Base-by-base conservation (phyloP, 2,888 invertebrate species). In the Acanthosepion pharaonis region DNA sequence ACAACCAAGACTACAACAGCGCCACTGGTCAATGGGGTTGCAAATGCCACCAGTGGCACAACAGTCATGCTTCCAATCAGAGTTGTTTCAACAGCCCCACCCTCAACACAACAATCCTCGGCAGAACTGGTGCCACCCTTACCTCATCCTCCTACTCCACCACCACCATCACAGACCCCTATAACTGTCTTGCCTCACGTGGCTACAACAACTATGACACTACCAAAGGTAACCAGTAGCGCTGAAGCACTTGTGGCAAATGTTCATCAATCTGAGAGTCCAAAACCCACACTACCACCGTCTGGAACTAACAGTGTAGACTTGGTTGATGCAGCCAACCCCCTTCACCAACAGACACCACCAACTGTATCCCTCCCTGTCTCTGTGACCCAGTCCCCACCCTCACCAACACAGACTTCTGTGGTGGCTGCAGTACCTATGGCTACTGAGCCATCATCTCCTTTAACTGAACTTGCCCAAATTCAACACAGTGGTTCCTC, bases 141-240 rank as follows among this genome's bases (percentile, higher is more conserved):
- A 94, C 64, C 59, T 92, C 94, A 49, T 91, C 94, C 64, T 93
- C 94, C 48, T 91, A 92, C 25, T 28, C 55, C 42, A 59, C 94
- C 93, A 93, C 91, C 15, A 91, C 78, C 55, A 91, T 91, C 55
- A 25, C 91, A 53, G 95, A 95, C 25, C 91, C 94, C 20, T 95
- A 96, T 94, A 96, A 95, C 94, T 15, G 51, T 91, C 20, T 33
- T 94, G 49, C 91, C 94, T 20, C 78, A 94, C 20, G 49, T 91
- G 92, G 48, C 92, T 25, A 78, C 91, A 42, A 78, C 93, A n/a
- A 93, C 93, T n/a, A 93, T 93, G 51, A 59, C 94, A 42, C 25
- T 49, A 92, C 64, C 94, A 93, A 78, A 51, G 23, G 25, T 91
- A 64, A 64, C 78, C 42, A 94, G 93, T 93, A 51, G 92, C 49